These are phyloP conservation scores for Harpalus rufipes DNA, from an alignment of 2,888 invertebrate genomes.

Conservation along the genomic window DNA sequence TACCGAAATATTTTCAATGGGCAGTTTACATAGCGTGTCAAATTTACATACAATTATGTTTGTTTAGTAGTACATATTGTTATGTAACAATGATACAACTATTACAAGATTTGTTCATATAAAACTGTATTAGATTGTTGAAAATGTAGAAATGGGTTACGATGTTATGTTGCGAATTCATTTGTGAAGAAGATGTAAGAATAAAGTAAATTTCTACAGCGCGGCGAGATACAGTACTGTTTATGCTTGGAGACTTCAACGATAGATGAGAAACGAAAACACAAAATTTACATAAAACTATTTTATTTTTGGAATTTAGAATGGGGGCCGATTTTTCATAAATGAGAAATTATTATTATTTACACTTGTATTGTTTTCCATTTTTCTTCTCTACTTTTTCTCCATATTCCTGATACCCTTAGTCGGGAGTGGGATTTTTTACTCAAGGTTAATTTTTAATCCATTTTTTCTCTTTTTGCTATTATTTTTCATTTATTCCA, in stretches of 20 bases:
- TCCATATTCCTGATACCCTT: no score
- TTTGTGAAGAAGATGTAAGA: neutral
- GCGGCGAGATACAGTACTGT: neutral
- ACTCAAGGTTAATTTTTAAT: no score
- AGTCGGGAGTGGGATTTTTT: no score
- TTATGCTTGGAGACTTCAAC: slow-evolving; percentile 16
- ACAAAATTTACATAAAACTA: neutral
- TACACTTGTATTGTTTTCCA: no score
- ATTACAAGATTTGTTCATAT: slow-evolving; percentile 34
- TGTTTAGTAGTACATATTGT: slow-evolving; percentile 49
- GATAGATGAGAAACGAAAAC: neutral
- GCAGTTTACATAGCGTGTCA: slow-evolving; percentile 42
- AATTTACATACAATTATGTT: slow-evolving; percentile 54
- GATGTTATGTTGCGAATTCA: slow-evolving; percentile 12
- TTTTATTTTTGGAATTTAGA: no score
- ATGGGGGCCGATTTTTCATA: no score
- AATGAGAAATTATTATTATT: no score
- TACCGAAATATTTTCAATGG: slow-evolving; percentile 46
- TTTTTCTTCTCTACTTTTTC: no score
- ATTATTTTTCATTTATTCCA: no score
- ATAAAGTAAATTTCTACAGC: slow-evolving; percentile 1
- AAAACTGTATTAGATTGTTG: slow-evolving; percentile 15
- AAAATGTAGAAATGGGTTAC: slow-evolving; percentile 28
- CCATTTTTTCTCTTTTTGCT: no score
- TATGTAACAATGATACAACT: slow-evolving; percentile 38